Conservation (phyloP, 2,888 invertebrate genomes). For the Megaustenia siamemsis region DNA sequence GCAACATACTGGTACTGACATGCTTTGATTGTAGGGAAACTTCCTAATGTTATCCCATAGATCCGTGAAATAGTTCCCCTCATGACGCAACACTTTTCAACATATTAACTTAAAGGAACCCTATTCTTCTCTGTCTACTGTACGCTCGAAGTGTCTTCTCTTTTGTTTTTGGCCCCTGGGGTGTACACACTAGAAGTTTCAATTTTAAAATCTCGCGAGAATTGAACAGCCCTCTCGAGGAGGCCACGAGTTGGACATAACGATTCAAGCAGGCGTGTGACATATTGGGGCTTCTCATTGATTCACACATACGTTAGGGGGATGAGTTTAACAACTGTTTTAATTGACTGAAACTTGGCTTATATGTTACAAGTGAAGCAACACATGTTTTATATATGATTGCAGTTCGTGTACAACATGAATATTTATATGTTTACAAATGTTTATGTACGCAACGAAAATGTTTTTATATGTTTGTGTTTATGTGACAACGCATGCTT, state of each 20-base stretch:
- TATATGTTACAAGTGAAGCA: no score
- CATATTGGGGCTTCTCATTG: not conserved
- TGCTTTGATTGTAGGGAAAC: not conserved
- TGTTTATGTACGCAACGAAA: no score
- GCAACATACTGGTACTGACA: not conserved
- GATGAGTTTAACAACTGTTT: not conserved
- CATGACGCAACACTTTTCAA: no score
- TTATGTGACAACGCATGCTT: no score
- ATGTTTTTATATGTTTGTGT: no score
- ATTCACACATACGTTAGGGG: not conserved
- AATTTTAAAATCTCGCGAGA: constrained; percentile 21
- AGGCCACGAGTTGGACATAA: not conserved
- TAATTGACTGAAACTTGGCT: no score
- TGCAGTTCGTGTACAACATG: no score
- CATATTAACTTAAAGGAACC: no score
- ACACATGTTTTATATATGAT: no score
- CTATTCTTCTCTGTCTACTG: no score
- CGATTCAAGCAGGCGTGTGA: not conserved
- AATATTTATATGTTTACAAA: no score
- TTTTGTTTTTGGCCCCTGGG: no score
- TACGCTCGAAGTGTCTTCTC: not conserved
- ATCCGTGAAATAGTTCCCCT: not conserved
- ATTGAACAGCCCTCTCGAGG: not conserved
- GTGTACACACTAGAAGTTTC: not conserved
- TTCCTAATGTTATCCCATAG: not conserved